A percentile compares a stretch with the other conserved stretches of the same genome.
Evolutionary conservation across 2,888 invertebrate species (phyloP).

Genomic region (Andrena haemorrhoa): DNA sequence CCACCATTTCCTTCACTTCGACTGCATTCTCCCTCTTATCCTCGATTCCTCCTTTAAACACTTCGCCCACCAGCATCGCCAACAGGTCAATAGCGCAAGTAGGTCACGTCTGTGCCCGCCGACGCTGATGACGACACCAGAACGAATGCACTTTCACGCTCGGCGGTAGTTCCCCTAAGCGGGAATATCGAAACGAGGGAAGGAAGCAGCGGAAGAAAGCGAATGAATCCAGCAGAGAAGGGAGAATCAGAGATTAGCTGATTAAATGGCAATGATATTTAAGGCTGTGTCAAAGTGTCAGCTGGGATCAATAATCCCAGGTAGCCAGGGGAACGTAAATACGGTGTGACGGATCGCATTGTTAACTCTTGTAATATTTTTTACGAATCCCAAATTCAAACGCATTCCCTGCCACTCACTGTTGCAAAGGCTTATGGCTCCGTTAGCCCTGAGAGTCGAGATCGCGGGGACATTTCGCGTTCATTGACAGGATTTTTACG

Average conservation of each 20-base stretch:
- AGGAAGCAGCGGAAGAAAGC: conserved; percentile 2
- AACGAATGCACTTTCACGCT: conserved; percentile 70
- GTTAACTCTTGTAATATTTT: too few relatives aligned
- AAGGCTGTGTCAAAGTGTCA: too few relatives aligned
- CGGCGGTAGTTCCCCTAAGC: conserved; percentile 42
- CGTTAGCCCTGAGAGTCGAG: too few relatives aligned
- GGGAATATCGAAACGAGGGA: conserved; percentile 22
- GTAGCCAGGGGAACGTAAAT: too few relatives aligned
- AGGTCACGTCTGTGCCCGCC: conserved; percentile 77
- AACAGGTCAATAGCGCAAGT: conserved; percentile 80
- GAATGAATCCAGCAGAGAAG: not conserved
- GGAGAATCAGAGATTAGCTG: too few relatives aligned
- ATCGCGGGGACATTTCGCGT: not conserved
- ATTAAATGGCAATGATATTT: too few relatives aligned
- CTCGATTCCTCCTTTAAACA: conserved; percentile 68
- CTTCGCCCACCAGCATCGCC: conserved; percentile 73
- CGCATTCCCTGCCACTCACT: too few relatives aligned
- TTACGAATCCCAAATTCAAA: too few relatives aligned
- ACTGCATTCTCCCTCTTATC: conserved; percentile 67
- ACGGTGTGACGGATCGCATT: too few relatives aligned
- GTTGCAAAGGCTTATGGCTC: too few relatives aligned
- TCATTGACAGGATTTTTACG: not conserved
- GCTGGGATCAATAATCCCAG: too few relatives aligned
- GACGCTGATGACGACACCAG: conserved; percentile 58
- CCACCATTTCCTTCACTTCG: conserved; percentile 67